Conservation (phyloP, 2,113 vertebrate species). For the Siniperca chuatsi region DNA sequence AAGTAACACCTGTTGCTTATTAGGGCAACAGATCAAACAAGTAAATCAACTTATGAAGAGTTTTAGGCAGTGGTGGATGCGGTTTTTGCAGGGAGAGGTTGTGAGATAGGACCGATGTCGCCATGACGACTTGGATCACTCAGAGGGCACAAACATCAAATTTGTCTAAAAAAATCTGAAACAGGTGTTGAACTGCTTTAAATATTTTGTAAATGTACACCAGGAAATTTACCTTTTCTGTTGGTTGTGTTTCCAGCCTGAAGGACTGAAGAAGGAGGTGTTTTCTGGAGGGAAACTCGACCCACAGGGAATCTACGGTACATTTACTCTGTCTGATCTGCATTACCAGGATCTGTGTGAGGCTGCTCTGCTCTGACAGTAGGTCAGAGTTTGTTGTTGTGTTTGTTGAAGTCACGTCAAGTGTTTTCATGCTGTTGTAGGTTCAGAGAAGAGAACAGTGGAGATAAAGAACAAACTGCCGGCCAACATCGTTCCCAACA, state of each 20-base stretch:
- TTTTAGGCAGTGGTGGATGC: too few species aligned
- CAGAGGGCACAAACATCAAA: neutral
- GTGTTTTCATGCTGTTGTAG: conserved; percentile 61
- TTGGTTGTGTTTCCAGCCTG: conserved; percentile 86
- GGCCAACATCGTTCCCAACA: conserved; percentile 89
- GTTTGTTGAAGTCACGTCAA: neutral
- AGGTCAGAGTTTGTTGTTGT: neutral
- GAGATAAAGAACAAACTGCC: conserved; percentile 86
- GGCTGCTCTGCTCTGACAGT: too few species aligned
- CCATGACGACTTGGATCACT: too few species aligned
- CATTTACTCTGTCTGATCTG: neutral
- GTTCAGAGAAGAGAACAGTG: conserved; percentile 65
- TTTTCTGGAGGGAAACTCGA: conserved; percentile 87
- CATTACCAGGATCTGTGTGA: too few species aligned
- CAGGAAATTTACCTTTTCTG: neutral
- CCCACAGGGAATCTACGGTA: conserved; percentile 91
- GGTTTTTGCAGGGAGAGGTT: too few species aligned
- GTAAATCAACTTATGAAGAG: too few species aligned
- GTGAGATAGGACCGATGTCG: too few species aligned
- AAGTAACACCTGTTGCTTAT: too few species aligned
- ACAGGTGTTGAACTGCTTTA: neutral
- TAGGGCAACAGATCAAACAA: too few species aligned
- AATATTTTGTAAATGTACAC: neutral
- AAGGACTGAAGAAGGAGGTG: conserved; percentile 88
- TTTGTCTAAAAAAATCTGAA: neutral